A percentile compares a stretch with the other conserved stretches of the same genome.
These are phyloP conservation scores for Ceratosolen solmsi DNA, from an alignment of 1,140 invertebrate genomes.

Conservation along the genomic window DNA sequence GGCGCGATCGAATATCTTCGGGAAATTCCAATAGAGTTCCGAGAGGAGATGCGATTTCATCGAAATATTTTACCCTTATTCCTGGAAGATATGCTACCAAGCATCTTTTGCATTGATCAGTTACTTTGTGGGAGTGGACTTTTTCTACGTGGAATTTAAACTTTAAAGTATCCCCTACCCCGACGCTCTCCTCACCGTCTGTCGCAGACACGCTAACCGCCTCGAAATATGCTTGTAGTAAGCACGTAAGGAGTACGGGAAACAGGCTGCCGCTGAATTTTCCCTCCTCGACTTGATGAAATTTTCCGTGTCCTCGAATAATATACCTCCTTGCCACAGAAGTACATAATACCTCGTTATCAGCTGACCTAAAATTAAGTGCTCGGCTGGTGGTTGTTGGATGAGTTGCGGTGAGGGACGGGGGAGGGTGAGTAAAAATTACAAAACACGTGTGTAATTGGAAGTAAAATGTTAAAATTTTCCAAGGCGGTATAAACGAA, in stretches of 20 bases:
- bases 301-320: not conserved
- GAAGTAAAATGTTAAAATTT: too few species aligned
- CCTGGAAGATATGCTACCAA: conserved; percentile 38
- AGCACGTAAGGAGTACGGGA: not conserved
- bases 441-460: too few species aligned
- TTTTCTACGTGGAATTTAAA: conserved; percentile 11
- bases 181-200: not conserved
- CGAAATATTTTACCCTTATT: conserved; percentile 47
- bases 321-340: too few species aligned
- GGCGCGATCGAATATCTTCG: conserved; percentile 47
- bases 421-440: too few species aligned
- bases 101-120: conserved; percentile 46
- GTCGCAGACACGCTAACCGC: not conserved
- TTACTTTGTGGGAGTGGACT: conserved; percentile 32
- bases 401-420: too few species aligned
- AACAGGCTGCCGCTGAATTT: not conserved
- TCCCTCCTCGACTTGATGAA: not conserved
- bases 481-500: too few species aligned
- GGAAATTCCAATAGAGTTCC: conserved; percentile 41
- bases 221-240: not conserved
- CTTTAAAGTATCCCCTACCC: not conserved
- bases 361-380: too few species aligned
- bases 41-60: conserved; percentile 37
- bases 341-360: too few species aligned
- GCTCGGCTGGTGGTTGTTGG: too few species aligned